These are phyloP conservation scores for Neuroterus valhalla DNA, from an alignment of 1,140 invertebrate species.

Conservation along the genomic window DNA sequence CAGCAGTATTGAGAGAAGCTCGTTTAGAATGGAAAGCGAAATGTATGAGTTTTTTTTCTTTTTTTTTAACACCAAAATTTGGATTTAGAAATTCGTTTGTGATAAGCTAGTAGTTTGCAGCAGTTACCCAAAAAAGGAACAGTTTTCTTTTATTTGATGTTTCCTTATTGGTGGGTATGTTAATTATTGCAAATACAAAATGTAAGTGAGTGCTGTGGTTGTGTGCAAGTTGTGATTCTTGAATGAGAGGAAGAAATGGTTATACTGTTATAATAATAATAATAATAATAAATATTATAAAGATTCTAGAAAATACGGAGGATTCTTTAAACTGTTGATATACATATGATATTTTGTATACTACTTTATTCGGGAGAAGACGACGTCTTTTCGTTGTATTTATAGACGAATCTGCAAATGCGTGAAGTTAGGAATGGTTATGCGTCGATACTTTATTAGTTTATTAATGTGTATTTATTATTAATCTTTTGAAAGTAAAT, in stretches of 20 bases:
- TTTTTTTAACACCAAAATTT: not conserved
- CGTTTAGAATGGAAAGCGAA: not conserved
- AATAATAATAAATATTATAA: not conserved
- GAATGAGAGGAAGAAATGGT: not conserved
- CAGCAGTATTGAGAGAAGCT: not conserved
- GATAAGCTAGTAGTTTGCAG: not conserved
- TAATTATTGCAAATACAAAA: slow-evolving; percentile 4
- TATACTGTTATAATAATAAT: slow-evolving; percentile 12
- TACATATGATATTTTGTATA: slow-evolving; percentile 18
- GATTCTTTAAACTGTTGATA: slow-evolving; percentile 11
- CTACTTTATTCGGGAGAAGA: slow-evolving; percentile 11
- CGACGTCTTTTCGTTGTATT: slow-evolving; percentile 4
- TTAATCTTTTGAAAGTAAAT: slow-evolving; percentile 26
- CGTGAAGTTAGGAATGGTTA: not conserved
- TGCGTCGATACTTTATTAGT: slow-evolving; percentile 22
- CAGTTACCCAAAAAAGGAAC: not conserved
- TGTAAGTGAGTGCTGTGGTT: not conserved
- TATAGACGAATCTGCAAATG: slow-evolving; percentile 25
- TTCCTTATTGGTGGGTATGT: not conserved
- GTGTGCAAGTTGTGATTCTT: slow-evolving; percentile 3
- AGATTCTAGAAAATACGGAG: slow-evolving; percentile 3
- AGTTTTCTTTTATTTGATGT: not conserved
- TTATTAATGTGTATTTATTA: slow-evolving; percentile 23
- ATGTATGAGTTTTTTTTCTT: not conserved
- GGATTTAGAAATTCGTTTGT: not conserved